These are phyloP conservation scores for Heteronetta atricapilla DNA, from an alignment of 2,113 vertebrate genomes.

Conservation along the genomic window DNA sequence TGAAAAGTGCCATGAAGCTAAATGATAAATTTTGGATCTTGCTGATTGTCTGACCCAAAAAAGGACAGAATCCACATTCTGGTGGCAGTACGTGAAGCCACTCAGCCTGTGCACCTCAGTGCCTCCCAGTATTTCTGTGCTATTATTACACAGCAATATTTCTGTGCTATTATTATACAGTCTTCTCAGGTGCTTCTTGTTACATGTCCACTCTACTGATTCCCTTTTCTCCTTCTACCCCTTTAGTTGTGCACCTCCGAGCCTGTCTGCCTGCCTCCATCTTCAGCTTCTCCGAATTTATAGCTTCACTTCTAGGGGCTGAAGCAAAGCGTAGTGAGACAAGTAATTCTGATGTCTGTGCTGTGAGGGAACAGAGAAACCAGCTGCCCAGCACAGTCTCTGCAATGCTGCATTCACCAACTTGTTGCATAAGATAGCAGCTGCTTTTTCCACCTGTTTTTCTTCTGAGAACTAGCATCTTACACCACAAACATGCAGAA, in stretches of 20 bases:
- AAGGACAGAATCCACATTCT: neutral
- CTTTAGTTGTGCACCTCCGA: neutral
- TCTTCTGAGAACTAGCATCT: neutral
- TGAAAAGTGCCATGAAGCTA: neutral
- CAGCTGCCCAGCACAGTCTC: neutral
- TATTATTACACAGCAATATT: neutral
- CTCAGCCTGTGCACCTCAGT: neutral
- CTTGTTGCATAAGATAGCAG: neutral
- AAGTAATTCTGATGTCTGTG: neutral
- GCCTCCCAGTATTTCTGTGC: neutral
- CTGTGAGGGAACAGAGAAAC: neutral
- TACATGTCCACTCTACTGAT: neutral
- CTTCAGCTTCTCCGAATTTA: neutral
- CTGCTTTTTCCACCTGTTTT: conserved; percentile 22
- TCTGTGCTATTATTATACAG: neutral
- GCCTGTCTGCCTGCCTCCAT: neutral
- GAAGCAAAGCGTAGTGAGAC: neutral
- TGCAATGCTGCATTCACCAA: neutral
- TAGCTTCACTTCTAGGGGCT: neutral
- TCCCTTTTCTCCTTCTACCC: neutral
- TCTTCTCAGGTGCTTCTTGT: neutral
- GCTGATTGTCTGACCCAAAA: neutral
- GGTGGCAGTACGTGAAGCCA: neutral
- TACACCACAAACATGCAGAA: neutral
- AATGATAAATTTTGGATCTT: neutral